Base-by-base conservation (phyloP, 2,888 invertebrate species). In the Sarcophaga subvicina region DNA sequence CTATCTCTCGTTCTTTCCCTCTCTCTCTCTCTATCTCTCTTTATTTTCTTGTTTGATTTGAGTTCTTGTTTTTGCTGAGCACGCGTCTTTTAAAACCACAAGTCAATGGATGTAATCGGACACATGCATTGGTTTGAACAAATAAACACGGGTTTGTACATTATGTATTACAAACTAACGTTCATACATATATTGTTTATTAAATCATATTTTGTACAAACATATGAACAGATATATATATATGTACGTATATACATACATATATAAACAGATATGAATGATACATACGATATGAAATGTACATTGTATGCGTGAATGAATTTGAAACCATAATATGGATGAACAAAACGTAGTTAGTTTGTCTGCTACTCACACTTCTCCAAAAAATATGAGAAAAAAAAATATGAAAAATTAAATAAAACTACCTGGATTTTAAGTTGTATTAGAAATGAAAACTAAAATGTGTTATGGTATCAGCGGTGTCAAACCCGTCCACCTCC, bases 1-100 rank as follows among this genome's bases (percentile, higher is more conserved):
- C 5, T 17, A 54, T 54, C 14, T 54, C 17, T 17, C 54, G 63
- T 25, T 27, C 20, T 45, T n/a, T 17, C 11, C 37, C 8, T 77
- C 12, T 27, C 20, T 45, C 14, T 10, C 49, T 49, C 14, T 49
- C 12, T 12, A 47, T 49, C 8, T 77, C 4, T 4, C 14, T 71
- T 37, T 77, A 66, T 37, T 54, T 17, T 59, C 79, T 60, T 73
- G 67, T 78, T 85, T 78, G 37, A 79, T 17, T 70, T 60, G 69
- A 71, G 45, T 17, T 73, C 78, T 12, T 54, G 14, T 54, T 85
- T 81, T 82, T 59, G 86, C 86, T 86, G 80, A 83, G 86, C 86
- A 86, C 83, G 86, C 83, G 83, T 86, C 80, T 86, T 83, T 62
- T 8, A 17, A 22, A 62, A 66, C 12, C 11, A 47, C 73, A 77